Conservation (phyloP, 2,888 invertebrate genomes). For the Acanthoscelides obtectus region DNA sequence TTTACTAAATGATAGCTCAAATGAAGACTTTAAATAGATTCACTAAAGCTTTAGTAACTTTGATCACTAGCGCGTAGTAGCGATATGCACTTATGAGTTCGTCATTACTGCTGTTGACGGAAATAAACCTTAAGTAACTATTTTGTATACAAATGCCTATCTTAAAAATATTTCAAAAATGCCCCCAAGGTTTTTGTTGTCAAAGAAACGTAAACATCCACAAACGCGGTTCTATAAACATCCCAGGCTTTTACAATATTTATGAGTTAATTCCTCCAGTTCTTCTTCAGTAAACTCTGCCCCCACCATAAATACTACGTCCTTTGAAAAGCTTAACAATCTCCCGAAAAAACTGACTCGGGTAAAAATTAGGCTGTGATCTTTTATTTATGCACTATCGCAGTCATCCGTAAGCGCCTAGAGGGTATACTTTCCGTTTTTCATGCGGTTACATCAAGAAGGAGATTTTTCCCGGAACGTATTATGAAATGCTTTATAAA, state of each 20-base stretch:
- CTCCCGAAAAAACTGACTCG: not conserved
- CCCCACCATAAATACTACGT: not conserved
- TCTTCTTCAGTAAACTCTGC: not conserved
- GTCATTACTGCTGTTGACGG: too few species aligned
- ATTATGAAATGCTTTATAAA: too few species aligned
- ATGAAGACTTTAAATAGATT: too few species aligned
- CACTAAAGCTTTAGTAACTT: too few species aligned
- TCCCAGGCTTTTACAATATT: not conserved
- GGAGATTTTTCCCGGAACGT: too few species aligned
- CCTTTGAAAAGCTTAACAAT: not conserved
- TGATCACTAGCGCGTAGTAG: too few species aligned
- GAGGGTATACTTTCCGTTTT: not conserved
- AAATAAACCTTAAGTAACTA: too few species aligned
- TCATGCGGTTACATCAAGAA: not conserved
- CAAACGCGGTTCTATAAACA: not conserved
- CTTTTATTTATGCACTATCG: not conserved
- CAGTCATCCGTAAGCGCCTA: not conserved
- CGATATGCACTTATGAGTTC: too few species aligned
- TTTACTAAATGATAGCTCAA: too few species aligned
- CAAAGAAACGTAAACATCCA: not conserved
- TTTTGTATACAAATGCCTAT: not conserved
- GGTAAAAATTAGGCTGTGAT: not conserved
- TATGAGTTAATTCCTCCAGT: not conserved
- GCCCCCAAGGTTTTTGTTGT: not conserved
- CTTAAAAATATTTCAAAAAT: not conserved